phyloP scores from a whole-genome alignment of 1,140 invertebrate genomes.

The Drosophila elegans region DNA sequence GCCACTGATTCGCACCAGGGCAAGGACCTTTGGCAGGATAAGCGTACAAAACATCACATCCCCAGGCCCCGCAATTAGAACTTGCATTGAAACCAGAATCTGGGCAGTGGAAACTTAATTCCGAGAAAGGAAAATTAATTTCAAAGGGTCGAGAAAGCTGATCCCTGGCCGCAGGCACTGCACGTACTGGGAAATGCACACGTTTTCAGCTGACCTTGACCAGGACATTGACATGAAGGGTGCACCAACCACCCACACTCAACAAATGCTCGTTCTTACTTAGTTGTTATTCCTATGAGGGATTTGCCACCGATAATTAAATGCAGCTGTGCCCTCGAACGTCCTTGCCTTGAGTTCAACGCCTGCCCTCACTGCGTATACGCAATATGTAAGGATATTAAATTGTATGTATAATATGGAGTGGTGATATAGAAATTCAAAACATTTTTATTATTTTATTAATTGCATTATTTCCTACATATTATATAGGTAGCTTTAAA shows the following conservation, averaged over 20 bases:
- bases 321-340: slow-evolving; percentile 4
- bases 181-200: slow-evolving; percentile 40
- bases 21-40: slow-evolving; percentile 43
- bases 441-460: too few relatives aligned
- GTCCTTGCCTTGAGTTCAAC: slow-evolving; percentile 28
- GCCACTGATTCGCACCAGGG: slow-evolving; percentile 21
- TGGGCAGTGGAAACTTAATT: not conserved
- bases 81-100: slow-evolving; percentile 45
- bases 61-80: slow-evolving; percentile 55
- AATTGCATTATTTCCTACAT: too few relatives aligned
- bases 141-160: slow-evolving; percentile 12
- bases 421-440: not conserved
- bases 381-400: slow-evolving; percentile 3
- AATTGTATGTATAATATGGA: slow-evolving; percentile 3
- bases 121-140: slow-evolving; percentile 35
- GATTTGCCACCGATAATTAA: slow-evolving; percentile 35
- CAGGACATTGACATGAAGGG: slow-evolving; percentile 22
- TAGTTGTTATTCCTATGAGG: slow-evolving; percentile 33
- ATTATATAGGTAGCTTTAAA: too few relatives aligned
- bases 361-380: slow-evolving; percentile 27
- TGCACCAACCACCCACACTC: not conserved
- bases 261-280: slow-evolving; percentile 16
- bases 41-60: not conserved
- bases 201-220: slow-evolving; percentile 24
- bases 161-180: slow-evolving; percentile 11